A percentile compares a stretch with the other conserved stretches of the same genome.
phyloP scores from a whole-genome alignment of 2,113 vertebrate genomes.

The Parus major region DNA sequence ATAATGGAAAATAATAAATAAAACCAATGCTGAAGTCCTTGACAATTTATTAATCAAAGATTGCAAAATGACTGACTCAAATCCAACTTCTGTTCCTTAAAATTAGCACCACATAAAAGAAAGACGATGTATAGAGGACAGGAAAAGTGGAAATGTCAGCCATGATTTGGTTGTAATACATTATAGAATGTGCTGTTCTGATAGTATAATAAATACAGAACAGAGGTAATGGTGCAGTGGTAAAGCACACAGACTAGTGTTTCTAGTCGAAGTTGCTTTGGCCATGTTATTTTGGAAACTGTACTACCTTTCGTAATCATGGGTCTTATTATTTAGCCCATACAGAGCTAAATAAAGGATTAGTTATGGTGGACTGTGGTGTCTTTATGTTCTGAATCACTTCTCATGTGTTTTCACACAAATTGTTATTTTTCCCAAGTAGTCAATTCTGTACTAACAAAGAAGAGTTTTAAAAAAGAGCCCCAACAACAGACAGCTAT shows the following conservation, averaged over 20 bases:
- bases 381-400: neutral
- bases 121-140: neutral
- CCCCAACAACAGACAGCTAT: neutral
- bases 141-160: neutral
- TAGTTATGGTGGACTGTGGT: accelerated
- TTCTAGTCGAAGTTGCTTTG: neutral
- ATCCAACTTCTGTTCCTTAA: neutral
- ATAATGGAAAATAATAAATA: neutral
- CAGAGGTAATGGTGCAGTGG: neutral
- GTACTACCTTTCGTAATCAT: neutral
- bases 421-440: neutral
- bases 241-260: neutral
- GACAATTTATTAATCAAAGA: neutral
- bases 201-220: neutral
- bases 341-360: neutral
- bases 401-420: neutral
- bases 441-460: neutral
- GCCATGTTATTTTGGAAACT: neutral
- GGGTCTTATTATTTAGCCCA: neutral
- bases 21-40: neutral
- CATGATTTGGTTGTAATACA: neutral
- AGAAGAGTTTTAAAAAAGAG: neutral
- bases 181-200: neutral
- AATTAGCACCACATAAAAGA: neutral
- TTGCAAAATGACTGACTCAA: neutral